Conservation (phyloP, 2,797 vertebrate genomes). For the Allobates femoralis region DNA sequence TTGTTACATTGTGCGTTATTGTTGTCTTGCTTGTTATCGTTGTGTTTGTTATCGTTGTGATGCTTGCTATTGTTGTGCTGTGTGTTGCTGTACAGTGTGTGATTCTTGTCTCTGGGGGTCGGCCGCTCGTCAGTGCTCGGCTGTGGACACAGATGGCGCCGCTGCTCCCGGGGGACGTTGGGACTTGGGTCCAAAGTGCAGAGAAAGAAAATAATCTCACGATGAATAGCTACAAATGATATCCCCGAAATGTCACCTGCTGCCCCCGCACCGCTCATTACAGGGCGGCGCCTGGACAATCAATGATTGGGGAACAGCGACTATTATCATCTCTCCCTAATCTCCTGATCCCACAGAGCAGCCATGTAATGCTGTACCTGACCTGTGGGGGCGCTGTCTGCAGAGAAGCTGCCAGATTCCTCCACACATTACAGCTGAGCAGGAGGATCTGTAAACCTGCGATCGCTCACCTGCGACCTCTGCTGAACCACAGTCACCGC, state of each 20-base stretch:
- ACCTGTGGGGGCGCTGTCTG: too few species aligned
- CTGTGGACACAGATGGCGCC: conserved; percentile 64
- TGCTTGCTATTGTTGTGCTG: background rate
- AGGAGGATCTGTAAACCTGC: too few species aligned
- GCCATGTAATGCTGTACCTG: background rate
- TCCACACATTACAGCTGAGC: too few species aligned
- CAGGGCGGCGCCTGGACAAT: background rate
- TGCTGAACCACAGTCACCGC: too few species aligned
- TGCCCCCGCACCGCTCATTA: background rate
- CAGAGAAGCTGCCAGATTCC: too few species aligned
- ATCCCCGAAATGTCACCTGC: background rate
- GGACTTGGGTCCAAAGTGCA: background rate
- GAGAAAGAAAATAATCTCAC: background rate
- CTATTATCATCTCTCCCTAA: background rate
- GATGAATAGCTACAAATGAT: background rate
- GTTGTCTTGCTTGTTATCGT: background rate
- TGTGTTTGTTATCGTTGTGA: background rate
- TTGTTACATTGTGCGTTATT: background rate
- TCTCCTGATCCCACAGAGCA: background rate
- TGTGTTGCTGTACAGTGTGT: background rate
- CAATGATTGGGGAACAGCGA: background rate
- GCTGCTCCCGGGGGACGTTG: conserved; percentile 37
- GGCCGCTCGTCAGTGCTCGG: conserved; percentile 64
- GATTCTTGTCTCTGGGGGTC: conserved; percentile 9
- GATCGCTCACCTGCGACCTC: too few species aligned